A percentile compares a stretch with the other conserved stretches of the same genome.
These are phyloP conservation scores for Dichetophora obliterata DNA, from an alignment of 2,888 invertebrate genomes.

Conservation along the genomic window DNA sequence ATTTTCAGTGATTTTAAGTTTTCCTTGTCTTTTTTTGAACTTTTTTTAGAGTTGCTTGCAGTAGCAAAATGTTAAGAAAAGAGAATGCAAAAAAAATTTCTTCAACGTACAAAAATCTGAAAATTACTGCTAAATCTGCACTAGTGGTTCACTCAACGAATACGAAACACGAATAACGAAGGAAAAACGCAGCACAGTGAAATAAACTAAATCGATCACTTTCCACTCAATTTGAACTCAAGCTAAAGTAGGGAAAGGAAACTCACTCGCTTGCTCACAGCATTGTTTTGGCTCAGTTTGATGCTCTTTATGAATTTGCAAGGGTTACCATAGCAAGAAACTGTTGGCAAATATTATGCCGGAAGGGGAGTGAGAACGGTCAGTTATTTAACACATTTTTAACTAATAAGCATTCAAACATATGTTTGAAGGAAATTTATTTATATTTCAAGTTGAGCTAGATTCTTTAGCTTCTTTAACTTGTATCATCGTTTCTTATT, in stretches of 20 bases:
- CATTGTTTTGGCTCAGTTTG: slow-evolving; percentile 13
- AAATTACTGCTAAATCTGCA: neutral
- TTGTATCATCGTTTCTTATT: no score
- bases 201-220: slow-evolving; percentile 26
- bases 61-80: slow-evolving; percentile 35
- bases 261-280: slow-evolving; percentile 1
- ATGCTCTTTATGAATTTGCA: neutral
- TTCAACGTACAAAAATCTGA: slow-evolving; percentile 47
- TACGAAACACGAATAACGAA: slow-evolving; percentile 29
- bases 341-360: neutral
- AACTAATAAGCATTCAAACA: no score
- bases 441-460: no score
- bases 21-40: slow-evolving; percentile 11
- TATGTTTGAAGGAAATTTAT: no score
- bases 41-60: slow-evolving; percentile 6
- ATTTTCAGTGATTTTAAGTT: slow-evolving; percentile 25
- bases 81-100: slow-evolving; percentile 41
- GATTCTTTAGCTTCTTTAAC: no score
- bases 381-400: no score
- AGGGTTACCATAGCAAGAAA: slow-evolving; percentile 9
- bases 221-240: slow-evolving; percentile 27
- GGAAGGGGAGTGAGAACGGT: no score
- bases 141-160: slow-evolving; percentile 19
- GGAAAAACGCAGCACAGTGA: slow-evolving; percentile 3
- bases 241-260: no score